Evolutionary conservation across 2,113 vertebrate species (phyloP).

Genomic region (Phalacrocorax aristotelis): DNA sequence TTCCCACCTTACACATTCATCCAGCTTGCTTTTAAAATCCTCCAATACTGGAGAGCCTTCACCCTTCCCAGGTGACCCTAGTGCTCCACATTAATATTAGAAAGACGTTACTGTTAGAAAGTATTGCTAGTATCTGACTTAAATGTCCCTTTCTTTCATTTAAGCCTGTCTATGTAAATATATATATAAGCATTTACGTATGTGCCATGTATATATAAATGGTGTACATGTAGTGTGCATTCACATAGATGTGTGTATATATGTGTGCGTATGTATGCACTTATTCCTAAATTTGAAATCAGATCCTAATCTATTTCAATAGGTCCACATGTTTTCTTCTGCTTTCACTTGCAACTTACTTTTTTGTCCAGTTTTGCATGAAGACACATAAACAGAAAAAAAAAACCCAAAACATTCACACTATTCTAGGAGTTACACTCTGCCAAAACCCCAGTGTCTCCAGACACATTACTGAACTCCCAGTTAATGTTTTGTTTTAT

Average conservation of each 20-base stretch:
- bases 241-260: background rate
- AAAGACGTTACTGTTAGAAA: background rate
- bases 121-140: background rate
- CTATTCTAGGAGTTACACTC: background rate
- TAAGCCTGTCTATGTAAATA: background rate
- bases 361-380: background rate
- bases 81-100: background rate
- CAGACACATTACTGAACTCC: slow-evolving; percentile 3
- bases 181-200: background rate
- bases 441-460: slow-evolving; percentile 39
- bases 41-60: background rate
- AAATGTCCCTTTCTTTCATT: background rate
- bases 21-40: background rate
- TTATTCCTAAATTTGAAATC: background rate
- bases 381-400: slow-evolving; percentile 5
- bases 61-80: background rate
- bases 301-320: background rate
- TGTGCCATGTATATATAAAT: background rate
- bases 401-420: background rate
- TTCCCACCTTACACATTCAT: background rate
- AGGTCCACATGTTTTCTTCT: background rate
- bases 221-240: background rate
- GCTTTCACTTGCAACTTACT: slow-evolving; percentile 19
- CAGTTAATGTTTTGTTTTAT: background rate
- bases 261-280: background rate